Evolutionary conservation across 2,113 vertebrate species (phyloP), one percentile per base, ranked within the genome.

Genomic region (Galeopterus variegatus): DNA sequence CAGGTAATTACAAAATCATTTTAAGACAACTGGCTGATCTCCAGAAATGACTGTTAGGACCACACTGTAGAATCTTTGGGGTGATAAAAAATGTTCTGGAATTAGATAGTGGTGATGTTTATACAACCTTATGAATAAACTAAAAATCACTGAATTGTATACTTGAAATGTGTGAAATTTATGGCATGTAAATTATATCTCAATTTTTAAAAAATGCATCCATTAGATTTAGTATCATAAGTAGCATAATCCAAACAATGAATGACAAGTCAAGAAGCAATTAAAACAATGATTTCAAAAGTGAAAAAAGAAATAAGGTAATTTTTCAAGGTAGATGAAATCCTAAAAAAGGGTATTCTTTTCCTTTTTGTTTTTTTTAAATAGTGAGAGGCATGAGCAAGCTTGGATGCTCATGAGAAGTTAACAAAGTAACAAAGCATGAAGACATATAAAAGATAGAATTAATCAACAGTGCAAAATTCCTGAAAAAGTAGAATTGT

Each of bases 221-320:
- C 19, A 76, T 88, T 93, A 82, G 19, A 19, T 41, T 67, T 75
- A 82, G 24, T 69, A 58, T 64, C 36, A 82, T 26, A 33, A 26
- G n/a, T 58, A 73, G 33, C n/a, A 75, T 75, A 67, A 88, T 41
- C 9, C 69, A 15, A 52, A 64, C 33, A 91, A 75, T 26, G 73
- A 77, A 60, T 58, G 58, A 80, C n/a, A 91, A 86, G n/a, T 81
- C 48, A 88, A 87, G 56, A 92, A 80, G 58, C 12, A 67, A 41
- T 41, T 41, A 41, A 41, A 41, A 41, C 73, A 77, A 52, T 72
- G n/a, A 21, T 72, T 70, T 91, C 45, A 60, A 90, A 90, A 41
- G 41, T 41, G 3, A 41, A 41, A 41, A 41, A 41, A 85, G 24
- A 62, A 58, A 82, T 56, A 31, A 62, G 12, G 54, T 62, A 70